Base-by-base conservation (phyloP, 2,888 invertebrate species). In the Coelopa pilipes region DNA sequence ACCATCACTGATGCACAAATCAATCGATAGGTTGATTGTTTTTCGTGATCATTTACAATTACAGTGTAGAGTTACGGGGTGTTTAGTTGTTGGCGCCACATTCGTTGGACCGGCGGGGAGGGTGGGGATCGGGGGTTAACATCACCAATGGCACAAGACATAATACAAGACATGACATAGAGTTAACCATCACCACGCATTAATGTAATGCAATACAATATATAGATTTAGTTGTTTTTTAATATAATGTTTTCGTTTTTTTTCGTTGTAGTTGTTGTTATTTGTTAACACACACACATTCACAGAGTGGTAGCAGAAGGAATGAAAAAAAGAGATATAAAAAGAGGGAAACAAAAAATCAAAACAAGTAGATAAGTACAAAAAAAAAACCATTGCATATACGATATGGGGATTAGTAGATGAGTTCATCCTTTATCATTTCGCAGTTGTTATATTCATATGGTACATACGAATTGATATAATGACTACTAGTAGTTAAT, bases 1-100 rank as follows among this genome's bases (percentile, higher is more conserved):
- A 87, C 90, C 86, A 83, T 83, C 85, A 84, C 84, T 86, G 82
- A 77, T 77, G 72, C 24, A 50, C 53, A 47, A 46, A 60, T 76
- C 65, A 74, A 49, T 67, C 67, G 57, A 49, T 67, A 55, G 74
- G 72, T 59, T 68, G 62, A 70, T 34, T 34, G 34, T 34, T 34
- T 34, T 34, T 7, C 4, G 50, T 75, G 34, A 34, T 34, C 34
- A 34, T 34, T 34, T 34, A 34, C 34, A 34, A 34, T 34, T 34
- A 34, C 34, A 69, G 46, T 34, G 21, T 19, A 69, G 65, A 47
- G 17, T 74, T 47, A 45, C 53, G 50, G 63, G 49, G 67, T 69
- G 57, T 73, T 65, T 70, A 45, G 19, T 67, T 21, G 67, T 45
- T 13, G 4, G 50, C 19, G 60, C 11, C 17, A 34, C 50, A 17